Evolutionary conservation across 2,797 vertebrate genomes (phyloP).

Genomic region (Rhyacichthys aspro): DNA sequence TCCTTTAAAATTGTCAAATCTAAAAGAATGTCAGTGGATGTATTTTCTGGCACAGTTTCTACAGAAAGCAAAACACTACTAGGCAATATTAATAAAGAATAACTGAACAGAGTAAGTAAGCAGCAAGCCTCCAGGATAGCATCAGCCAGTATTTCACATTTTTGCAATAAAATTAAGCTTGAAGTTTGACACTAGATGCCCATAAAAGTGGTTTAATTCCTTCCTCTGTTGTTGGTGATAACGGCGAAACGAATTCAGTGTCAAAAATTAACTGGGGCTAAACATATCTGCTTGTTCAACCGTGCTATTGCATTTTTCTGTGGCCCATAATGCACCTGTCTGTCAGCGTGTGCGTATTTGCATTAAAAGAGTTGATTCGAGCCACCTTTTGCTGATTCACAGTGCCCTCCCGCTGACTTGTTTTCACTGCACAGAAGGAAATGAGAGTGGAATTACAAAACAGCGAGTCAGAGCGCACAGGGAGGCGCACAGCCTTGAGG

Average conservation of each 20-base stretch:
- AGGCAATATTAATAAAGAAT: too few relatives aligned
- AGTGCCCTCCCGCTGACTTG: slow-evolving; percentile 21
- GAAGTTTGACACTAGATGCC: too few relatives aligned
- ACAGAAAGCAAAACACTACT: too few relatives aligned
- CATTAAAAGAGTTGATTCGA: slow-evolving; percentile 2
- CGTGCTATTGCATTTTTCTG: background rate
- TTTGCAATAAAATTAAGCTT: too few relatives aligned
- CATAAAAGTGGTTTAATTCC: background rate
- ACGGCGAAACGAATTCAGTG: background rate
- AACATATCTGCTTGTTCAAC: slow-evolving; percentile 8
- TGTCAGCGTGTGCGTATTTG: slow-evolving; percentile 3
- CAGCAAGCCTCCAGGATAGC: too few relatives aligned
- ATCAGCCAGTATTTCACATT: too few relatives aligned
- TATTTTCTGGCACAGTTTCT: too few relatives aligned
- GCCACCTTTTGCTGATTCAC: slow-evolving; percentile 7
- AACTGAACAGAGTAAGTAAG: too few relatives aligned
- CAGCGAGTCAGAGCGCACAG: background rate
- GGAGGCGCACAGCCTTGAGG: slow-evolving; percentile 23
- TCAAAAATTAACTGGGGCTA: background rate
- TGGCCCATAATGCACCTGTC: background rate
- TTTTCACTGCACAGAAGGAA: slow-evolving; percentile 10
- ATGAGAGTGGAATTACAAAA: slow-evolving; percentile 11
- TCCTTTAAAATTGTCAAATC: too few relatives aligned
- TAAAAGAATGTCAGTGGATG: too few relatives aligned
- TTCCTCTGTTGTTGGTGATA: background rate